Base-by-base conservation (phyloP, 2,113 vertebrate genomes). In the Menura novaehollandiae region DNA sequence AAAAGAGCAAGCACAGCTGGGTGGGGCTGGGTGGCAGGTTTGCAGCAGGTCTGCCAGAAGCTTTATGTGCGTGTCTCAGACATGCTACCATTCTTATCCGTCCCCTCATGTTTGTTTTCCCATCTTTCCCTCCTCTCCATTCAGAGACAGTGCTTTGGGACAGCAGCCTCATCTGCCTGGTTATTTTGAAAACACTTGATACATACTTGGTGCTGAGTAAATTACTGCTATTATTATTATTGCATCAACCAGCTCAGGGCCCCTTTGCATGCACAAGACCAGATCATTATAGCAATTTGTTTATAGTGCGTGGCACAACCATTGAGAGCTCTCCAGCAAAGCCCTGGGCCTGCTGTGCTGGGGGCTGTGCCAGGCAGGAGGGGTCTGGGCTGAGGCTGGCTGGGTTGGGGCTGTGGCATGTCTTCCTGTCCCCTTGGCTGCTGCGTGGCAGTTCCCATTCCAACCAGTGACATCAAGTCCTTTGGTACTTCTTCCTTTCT, bases 371-470 rank as follows among this genome's bases (percentile, higher is more conserved):
- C 35, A 18, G 46, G 53, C 76, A 64, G 73, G 85, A 84, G 51
- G 39, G 19, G 2, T 6, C 37, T 10, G 33, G 37, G 3, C 56
- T n/a, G n/a, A 33, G 49, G 21, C 60, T 59, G 67, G 32, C 44
- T 43, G 71, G 28, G 60, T 49, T 56, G 62, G 41, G 52, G 18
- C 27, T 80, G 62, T n/a, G 47, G 47, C 11, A 0, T 4, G 3
- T 16, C 39, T 32, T 94, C 23, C 72, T 83, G 35, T 16, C 41
- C 46, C 49, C 30, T 51, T 2, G 6, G 23, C 62, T 81, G 51
- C 11, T 17, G 13, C 0, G 0, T 46, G 35, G 8, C 47, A 71
- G 46, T 41, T 30, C 51, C 59, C 47, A 14, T 4, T 6, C 55
- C 79, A 74, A 7, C 19, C 37, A 44, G 47, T 44, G 24, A 14